Base-by-base conservation (phyloP, 2,888 invertebrate genomes). In the Silvanus unidentatus region DNA sequence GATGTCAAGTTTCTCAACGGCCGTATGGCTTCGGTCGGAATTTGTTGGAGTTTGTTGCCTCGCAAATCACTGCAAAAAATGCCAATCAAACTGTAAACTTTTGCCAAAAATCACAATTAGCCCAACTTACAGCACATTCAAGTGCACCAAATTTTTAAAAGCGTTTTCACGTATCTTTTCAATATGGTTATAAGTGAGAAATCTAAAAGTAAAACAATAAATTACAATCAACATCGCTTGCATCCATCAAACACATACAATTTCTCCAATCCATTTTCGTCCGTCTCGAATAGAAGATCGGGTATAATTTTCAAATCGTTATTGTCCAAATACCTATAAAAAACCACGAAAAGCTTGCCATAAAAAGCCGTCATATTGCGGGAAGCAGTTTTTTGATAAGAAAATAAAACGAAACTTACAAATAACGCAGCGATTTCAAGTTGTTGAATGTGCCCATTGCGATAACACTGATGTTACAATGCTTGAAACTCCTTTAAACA, bases 61-160 rank as follows among this genome's bases (percentile, higher is more conserved):
- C 77, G 68, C 32, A 78, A 61, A 58, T 77, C 76, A 39, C 78
- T 78, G 59, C 28, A 68, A 64, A n/a, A 34, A 40, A 44, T 35
- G 37, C 29, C 28, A 36, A 13, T 16, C 6, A 40, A 12, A n/a
- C n/a, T n/a, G n/a, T n/a, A n/a, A n/a, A n/a, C n/a, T n/a, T n/a
- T n/a, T n/a, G 27, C 13, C 22, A 29, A 27, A 9, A 28, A 40
- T 29, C 13, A 40, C 28, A 28, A 28, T 28, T 28, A 28, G 28
- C 28, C 10, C 10, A 10, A 56, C 60, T 59, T 55, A 61, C 60
- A 61, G 43, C 53, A 58, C 58, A n/a, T 45, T 49, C 22, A 60
- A 43, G 8, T 44, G 22, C 2, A 16, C 40, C 30, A 63, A 47
- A 10, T 52, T 34, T 15, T 43, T 30, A 40, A 63, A 63, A 8